Percentiles rank a stretch among this genome's conserved stretches.
Conservation (phyloP, 2,888 invertebrate species). For the Lasiommata megera region DNA sequence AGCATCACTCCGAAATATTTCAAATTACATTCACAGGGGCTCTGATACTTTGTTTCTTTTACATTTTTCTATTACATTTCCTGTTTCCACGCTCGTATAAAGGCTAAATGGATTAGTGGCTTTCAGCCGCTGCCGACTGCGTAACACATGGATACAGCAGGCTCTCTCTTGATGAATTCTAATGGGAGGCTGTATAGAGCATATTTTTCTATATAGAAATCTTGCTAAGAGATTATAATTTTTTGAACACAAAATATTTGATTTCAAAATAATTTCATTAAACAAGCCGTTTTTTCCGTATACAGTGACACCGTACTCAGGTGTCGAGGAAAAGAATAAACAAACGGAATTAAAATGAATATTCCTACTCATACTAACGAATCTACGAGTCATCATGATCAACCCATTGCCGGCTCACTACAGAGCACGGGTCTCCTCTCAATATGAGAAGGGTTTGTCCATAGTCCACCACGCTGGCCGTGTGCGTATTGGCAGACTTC, state of each 20-base stretch:
- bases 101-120: constrained; percentile 45
- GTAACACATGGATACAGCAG: constrained; percentile 24
- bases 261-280: too few relatives aligned
- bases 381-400: too few relatives aligned
- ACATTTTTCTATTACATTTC: constrained; percentile 20
- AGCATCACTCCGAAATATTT: not conserved
- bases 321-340: too few relatives aligned
- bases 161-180: constrained; percentile 8
- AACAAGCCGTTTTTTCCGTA: too few relatives aligned
- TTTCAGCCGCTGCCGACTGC: constrained; percentile 39
- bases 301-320: too few relatives aligned
- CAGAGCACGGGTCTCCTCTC: too few relatives aligned
- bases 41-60: constrained; percentile 18
- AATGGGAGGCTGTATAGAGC: not conserved
- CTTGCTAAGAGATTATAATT: not conserved
- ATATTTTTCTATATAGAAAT: not conserved
- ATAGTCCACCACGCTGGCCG: too few relatives aligned
- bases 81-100: constrained; percentile 19
- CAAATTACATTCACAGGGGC: constrained; percentile 1
- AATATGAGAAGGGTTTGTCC: too few relatives aligned
- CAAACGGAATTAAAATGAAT: too few relatives aligned
- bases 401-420: too few relatives aligned
- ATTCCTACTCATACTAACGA: too few relatives aligned
- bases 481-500: too few relatives aligned
- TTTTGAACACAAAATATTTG: not conserved